Evolutionary conservation across 2,113 vertebrate species (phyloP).

Genomic region (Aptenodytes forsteri): DNA sequence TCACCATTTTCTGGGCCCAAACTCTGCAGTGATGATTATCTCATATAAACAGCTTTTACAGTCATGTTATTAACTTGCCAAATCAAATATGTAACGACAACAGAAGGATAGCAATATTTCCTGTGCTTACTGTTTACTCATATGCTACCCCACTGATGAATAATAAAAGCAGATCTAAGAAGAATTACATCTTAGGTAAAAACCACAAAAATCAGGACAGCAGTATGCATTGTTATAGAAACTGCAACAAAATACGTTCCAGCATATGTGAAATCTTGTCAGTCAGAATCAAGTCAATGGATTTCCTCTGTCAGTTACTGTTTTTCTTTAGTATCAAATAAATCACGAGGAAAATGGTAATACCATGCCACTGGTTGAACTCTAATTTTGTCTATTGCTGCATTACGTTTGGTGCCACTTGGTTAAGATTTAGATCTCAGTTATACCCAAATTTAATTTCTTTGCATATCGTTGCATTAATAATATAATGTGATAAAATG

Average conservation of each 20-base stretch:
- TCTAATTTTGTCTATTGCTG: not conserved
- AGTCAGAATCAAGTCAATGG: not conserved
- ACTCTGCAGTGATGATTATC: not conserved
- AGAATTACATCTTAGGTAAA: not conserved
- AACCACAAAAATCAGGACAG: not conserved
- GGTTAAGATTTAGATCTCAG: not conserved
- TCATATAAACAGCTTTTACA: not conserved
- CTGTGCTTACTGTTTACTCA: not conserved
- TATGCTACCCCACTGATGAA: not conserved
- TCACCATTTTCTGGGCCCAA: not conserved
- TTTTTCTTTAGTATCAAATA: conserved; percentile 10
- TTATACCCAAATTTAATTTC: not conserved
- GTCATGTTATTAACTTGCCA: not conserved
- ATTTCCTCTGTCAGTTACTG: not conserved
- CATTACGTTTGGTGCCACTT: not conserved
- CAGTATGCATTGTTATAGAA: not conserved
- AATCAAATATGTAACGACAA: not conserved
- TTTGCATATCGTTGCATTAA: conserved; percentile 12
- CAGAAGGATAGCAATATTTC: not conserved
- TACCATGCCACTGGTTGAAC: not conserved
- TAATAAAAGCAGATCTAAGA: not conserved
- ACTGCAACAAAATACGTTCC: not conserved
- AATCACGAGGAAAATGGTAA: conserved; percentile 17
- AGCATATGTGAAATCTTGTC: not conserved
- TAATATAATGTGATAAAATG: conserved; percentile 41